phyloP scores from a whole-genome alignment of 2,888 invertebrate genomes.

The Hydraecia micacea region DNA sequence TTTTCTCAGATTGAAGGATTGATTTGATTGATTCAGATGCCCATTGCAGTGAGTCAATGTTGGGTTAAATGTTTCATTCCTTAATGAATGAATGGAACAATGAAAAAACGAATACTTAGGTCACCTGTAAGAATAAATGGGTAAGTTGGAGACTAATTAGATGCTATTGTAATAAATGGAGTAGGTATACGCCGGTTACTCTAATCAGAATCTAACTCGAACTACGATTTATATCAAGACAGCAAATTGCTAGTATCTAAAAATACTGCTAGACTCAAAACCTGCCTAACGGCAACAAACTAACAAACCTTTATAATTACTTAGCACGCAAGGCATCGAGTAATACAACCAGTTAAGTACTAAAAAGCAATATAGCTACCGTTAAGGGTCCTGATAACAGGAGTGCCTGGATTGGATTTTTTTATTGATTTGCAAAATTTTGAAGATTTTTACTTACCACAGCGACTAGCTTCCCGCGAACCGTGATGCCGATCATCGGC shows the following conservation, averaged over 20 bases:
- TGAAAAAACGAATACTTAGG: neutral
- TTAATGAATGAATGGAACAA: slow-evolving; percentile 37
- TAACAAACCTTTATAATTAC: slow-evolving; percentile 38
- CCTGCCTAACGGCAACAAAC: slow-evolving; percentile 32
- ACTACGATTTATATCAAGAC: neutral
- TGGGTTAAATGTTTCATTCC: slow-evolving; percentile 7
- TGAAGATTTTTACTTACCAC: slow-evolving; percentile 92
- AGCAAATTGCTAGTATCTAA: slow-evolving; percentile 17
- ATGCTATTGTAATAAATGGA: slow-evolving; percentile 10
- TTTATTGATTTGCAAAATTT: slow-evolving; percentile 16
- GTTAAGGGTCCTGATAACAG: neutral
- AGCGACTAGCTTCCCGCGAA: slow-evolving; percentile 96
- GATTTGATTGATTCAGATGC: neutral
- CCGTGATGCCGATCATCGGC: slow-evolving; percentile 97
- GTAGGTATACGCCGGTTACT: slow-evolving; percentile 19
- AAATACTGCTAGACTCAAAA: slow-evolving; percentile 36
- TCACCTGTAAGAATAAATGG: slow-evolving; percentile 3
- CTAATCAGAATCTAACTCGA: slow-evolving; percentile 60
- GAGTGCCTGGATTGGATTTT: neutral
- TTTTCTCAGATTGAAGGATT: neutral
- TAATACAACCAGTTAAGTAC: slow-evolving; percentile 26
- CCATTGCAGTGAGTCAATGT: slow-evolving; percentile 1
- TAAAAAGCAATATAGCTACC: slow-evolving; percentile 36
- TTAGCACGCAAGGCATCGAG: slow-evolving; percentile 45
- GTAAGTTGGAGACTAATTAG: slow-evolving; percentile 20